Conservation (phyloP, 2,888 invertebrate species). For the Leptarthrus brevirostris region DNA sequence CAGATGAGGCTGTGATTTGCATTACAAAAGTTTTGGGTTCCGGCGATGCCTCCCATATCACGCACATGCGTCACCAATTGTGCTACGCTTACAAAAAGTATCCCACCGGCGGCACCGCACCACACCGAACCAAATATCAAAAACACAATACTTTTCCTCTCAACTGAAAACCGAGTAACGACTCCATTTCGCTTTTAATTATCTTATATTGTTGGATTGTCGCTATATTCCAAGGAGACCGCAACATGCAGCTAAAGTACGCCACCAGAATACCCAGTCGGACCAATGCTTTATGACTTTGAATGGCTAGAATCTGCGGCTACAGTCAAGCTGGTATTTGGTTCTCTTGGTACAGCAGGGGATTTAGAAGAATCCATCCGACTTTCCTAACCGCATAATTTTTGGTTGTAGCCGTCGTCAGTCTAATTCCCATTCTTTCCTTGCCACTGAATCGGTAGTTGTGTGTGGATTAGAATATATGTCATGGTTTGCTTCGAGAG, state of each 20-base stretch:
- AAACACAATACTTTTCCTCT: background rate
- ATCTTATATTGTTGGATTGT: constrained; percentile 9
- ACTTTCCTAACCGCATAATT: constrained; percentile 2
- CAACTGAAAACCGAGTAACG: background rate
- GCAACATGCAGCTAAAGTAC: background rate
- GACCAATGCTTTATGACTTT: background rate
- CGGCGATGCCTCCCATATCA: background rate
- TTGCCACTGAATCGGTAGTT: background rate
- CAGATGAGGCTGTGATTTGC: constrained; percentile 10
- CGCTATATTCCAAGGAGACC: background rate
- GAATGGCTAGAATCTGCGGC: background rate
- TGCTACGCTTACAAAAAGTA: background rate
- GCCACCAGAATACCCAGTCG: background rate
- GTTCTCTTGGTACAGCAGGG: background rate
- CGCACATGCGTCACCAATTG: background rate
- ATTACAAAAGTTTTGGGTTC: background rate
- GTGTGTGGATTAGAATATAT: constrained; percentile 1
- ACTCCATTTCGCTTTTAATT: constrained; percentile 17
- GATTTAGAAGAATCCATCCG: too few species aligned
- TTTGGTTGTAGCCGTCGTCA: background rate
- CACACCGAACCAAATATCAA: background rate
- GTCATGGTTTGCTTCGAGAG: background rate
- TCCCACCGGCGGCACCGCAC: too few species aligned
- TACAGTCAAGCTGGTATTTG: background rate
- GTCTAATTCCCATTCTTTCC: background rate